Evolutionary conservation across 1,140 invertebrate genomes (phyloP).

Genomic region (Pinna nobilis): DNA sequence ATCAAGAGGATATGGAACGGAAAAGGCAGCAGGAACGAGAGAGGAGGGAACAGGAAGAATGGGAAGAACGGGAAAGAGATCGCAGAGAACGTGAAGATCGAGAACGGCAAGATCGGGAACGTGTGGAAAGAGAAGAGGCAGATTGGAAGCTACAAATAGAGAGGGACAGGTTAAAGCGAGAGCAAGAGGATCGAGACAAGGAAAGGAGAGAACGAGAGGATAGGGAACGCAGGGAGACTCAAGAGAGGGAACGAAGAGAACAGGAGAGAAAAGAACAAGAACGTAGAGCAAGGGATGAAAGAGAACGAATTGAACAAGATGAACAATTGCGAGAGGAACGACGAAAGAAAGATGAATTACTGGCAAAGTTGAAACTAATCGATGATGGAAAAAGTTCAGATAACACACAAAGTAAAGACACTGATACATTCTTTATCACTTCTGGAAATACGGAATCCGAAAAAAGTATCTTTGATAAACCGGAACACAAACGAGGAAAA

Average conservation of each 20-base stretch:
- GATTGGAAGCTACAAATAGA: constrained; percentile 34
- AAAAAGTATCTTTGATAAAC: not conserved
- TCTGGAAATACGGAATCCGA: not conserved
- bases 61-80: constrained; percentile 29
- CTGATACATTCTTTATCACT: constrained; percentile 9
- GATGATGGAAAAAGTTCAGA: constrained; percentile 48
- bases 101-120: constrained; percentile 41
- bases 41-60: constrained; percentile 32
- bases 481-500: constrained; percentile 15
- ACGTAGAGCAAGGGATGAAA: constrained; percentile 45
- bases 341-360: constrained; percentile 61
- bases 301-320: constrained; percentile 55
- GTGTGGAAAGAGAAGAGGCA: constrained; percentile 29
- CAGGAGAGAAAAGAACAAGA: constrained; percentile 40
- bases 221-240: constrained; percentile 26
- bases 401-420: constrained; percentile 10
- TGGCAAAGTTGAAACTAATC: constrained; percentile 52
- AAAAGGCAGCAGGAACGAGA: constrained; percentile 24
- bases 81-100: constrained; percentile 22
- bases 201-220: constrained; percentile 26
- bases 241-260: constrained; percentile 40
- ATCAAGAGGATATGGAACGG: constrained; percentile 38
- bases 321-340: constrained; percentile 51
- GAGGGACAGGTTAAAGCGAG: constrained; percentile 34
- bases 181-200: constrained; percentile 33